Evolutionary conservation across 2,797 vertebrate genomes (phyloP).

Genomic region (Fringilla coelebs): DNA sequence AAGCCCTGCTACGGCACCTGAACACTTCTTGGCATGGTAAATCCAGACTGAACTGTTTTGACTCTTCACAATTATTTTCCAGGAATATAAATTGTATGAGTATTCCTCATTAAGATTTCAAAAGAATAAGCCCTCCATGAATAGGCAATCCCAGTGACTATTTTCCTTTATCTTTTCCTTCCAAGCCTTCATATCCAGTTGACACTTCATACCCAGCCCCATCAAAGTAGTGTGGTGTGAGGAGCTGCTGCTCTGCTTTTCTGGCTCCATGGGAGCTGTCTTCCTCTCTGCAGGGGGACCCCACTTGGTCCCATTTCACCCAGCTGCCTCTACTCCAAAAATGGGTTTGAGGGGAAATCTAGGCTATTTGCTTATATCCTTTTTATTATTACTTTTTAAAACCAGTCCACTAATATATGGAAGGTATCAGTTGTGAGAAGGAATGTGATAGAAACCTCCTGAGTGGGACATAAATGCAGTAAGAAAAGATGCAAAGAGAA

Average conservation of each 20-base stretch:
- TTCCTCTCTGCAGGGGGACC: neutral
- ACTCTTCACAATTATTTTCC: neutral
- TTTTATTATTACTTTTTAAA: neutral
- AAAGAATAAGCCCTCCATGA: neutral
- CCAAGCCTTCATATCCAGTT: neutral
- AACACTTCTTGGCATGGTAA: neutral
- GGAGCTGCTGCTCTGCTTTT: neutral
- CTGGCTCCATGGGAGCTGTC: fast-evolving
- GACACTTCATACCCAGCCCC: neutral
- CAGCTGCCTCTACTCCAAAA: neutral
- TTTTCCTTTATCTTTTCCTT: neutral
- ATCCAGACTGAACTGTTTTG: neutral
- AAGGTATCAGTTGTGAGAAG: neutral
- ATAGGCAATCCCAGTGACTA: neutral
- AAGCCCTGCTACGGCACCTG: neutral
- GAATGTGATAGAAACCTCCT: neutral
- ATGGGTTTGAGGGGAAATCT: neutral
- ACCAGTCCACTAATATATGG: neutral
- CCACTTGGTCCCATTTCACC: neutral
- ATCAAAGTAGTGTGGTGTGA: neutral
- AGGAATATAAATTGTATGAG: neutral
- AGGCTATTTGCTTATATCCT: neutral
- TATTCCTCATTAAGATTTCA: neutral
- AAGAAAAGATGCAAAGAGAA: neutral
- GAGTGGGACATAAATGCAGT: neutral